These are phyloP conservation scores for Clavelina lepadiformis DNA, from an alignment of 23 tunicate genomes.

Conservation along the genomic window DNA sequence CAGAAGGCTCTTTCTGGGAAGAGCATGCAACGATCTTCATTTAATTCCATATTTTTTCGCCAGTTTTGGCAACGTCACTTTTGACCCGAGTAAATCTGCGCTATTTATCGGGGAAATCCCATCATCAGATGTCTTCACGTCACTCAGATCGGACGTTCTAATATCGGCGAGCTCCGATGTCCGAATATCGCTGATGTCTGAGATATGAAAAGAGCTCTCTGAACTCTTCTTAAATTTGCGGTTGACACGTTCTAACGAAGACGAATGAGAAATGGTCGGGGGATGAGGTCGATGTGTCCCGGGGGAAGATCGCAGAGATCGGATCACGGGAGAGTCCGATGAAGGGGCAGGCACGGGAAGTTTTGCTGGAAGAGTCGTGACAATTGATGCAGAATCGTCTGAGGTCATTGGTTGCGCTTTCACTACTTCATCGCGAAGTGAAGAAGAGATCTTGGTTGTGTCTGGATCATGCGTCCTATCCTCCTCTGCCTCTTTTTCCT, in stretches of 20 bases:
- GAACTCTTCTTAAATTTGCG: constrained; percentile 39
- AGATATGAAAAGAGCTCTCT: constrained; percentile 47
- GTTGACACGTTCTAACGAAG: constrained; percentile 23
- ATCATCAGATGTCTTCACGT: constrained; percentile 42
- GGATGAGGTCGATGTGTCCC: constrained; percentile 30
- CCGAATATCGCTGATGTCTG: constrained; percentile 50
- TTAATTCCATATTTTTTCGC: neutral
- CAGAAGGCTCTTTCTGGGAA: no score
- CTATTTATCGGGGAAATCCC: constrained; percentile 11
- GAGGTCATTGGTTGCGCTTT: no score
- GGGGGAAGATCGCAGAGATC: constrained; percentile 54
- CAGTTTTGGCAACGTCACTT: constrained; percentile 8
- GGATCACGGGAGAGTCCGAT: constrained; percentile 71
- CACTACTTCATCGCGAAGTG: no score
- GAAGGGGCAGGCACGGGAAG: constrained; percentile 59
- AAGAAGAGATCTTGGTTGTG: no score
- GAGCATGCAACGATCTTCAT: neutral
- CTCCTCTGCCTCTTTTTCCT: neutral
- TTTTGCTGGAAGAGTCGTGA: constrained; percentile 16
- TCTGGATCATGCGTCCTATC: neutral
- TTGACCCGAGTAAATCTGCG: neutral
- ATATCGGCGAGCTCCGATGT: constrained; percentile 66
- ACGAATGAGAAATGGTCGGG: constrained; percentile 35
- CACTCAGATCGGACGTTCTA: constrained; percentile 62
- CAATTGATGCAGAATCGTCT: constrained; percentile 29